These are phyloP conservation scores for Diachasma alloeum DNA, from an alignment of 1,140 invertebrate genomes.

Conservation along the genomic window DNA sequence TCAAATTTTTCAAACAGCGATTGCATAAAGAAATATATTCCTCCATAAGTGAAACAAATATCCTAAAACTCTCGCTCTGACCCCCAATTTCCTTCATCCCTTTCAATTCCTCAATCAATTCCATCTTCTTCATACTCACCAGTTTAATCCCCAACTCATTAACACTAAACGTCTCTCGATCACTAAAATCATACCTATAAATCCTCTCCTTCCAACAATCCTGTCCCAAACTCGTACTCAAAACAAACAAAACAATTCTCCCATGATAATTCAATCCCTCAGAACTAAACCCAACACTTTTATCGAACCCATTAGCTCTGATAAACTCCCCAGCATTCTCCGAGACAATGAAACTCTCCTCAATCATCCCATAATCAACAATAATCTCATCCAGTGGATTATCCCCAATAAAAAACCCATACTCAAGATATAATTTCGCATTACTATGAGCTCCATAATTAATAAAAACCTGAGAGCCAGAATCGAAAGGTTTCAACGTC, in stretches of 20 bases:
- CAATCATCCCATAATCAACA: slow-evolving; percentile 62
- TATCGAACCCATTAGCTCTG: slow-evolving; percentile 59
- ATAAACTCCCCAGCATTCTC: slow-evolving; percentile 65
- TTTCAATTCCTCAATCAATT: slow-evolving; percentile 36
- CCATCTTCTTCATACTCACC: slow-evolving; percentile 42
- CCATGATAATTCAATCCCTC: slow-evolving; percentile 69
- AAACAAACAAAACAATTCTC: slow-evolving; percentile 53
- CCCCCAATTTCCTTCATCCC: slow-evolving; percentile 41
- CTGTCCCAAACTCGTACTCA: slow-evolving; percentile 40
- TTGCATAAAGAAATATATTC: slow-evolving; percentile 48
- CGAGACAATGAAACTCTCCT: slow-evolving; percentile 49
- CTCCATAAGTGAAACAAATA: slow-evolving; percentile 47
- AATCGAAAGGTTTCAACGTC: slow-evolving; percentile 59
- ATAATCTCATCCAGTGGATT: slow-evolving; percentile 72
- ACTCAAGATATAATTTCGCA: slow-evolving; percentile 74
- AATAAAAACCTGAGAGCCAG: slow-evolving; percentile 76
- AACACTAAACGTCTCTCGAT: slow-evolving; percentile 38
- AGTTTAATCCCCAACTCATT: slow-evolving; percentile 40
- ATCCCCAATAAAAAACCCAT: slow-evolving; percentile 75
- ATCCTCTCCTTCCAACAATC: slow-evolving; percentile 51
- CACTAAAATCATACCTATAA: slow-evolving; percentile 47
- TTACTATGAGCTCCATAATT: slow-evolving; percentile 79
- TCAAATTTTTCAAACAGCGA: slow-evolving; percentile 22
- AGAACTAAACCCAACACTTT: slow-evolving; percentile 65
- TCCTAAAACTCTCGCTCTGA: slow-evolving; percentile 44